Conservation (phyloP, 1,140 invertebrate genomes). For the Glossosoma conforme region DNA sequence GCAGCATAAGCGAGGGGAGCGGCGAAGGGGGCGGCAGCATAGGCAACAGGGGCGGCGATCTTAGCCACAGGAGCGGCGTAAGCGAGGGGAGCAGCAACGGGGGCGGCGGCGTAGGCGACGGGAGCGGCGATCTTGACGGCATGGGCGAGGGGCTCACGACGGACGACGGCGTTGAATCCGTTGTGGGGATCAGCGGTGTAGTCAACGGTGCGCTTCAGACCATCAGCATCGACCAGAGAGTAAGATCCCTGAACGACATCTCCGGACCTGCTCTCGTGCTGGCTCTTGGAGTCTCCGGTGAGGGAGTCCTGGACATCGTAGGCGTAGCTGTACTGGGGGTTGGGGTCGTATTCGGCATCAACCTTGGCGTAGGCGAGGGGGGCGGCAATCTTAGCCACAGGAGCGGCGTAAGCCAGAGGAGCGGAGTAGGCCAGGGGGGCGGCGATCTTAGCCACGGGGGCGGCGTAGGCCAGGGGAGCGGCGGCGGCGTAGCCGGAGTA, state of each 20-base stretch:
- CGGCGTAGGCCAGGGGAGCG: conserved; percentile 43
- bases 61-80: conserved; percentile 21
- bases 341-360: conserved; percentile 50
- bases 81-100: conserved; percentile 21
- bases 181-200: conserved; percentile 42
- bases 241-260: conserved; percentile 36
- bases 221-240: conserved; percentile 40
- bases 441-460: conserved; percentile 28
- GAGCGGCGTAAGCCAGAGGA: conserved; percentile 35
- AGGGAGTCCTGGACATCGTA: conserved; percentile 56
- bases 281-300: conserved; percentile 57
- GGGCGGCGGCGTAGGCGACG: conserved; percentile 15
- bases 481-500: conserved; percentile 38
- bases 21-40: conserved; percentile 32
- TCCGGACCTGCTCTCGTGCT: conserved; percentile 36
- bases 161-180: conserved; percentile 46
- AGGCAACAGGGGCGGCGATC: conserved; percentile 10
- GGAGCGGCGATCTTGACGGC: conserved; percentile 26
- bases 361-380: conserved; percentile 34
- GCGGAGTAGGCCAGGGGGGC: conserved; percentile 36
- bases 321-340: conserved; percentile 53
- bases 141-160: conserved; percentile 30
- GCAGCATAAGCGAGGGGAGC: conserved; percentile 24
- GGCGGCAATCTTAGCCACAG: conserved; percentile 28
- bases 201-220: conserved; percentile 38